These are phyloP conservation scores for Neoascia interrupta DNA, from an alignment of 2,888 invertebrate genomes.

Conservation along the genomic window DNA sequence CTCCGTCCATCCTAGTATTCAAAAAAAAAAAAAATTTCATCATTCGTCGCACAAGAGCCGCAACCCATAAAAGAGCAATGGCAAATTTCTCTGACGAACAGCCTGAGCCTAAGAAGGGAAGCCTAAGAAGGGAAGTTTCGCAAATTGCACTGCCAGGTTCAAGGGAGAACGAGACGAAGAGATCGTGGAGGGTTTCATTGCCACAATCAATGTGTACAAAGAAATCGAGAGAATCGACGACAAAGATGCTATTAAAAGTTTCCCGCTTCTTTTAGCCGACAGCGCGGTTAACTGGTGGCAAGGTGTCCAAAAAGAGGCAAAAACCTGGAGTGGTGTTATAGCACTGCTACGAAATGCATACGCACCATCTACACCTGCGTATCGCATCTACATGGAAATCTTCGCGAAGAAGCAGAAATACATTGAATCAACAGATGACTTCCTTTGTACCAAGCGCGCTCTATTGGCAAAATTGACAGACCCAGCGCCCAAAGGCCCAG, in stretches of 20 bases:
- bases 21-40: no score
- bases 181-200: constrained; percentile 53
- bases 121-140: no score
- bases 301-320: constrained; percentile 43
- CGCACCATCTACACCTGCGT: constrained; percentile 11
- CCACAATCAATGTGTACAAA: constrained; percentile 48
- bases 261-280: constrained; percentile 53
- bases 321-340: constrained; percentile 1
- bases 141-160: constrained; percentile 44
- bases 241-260: constrained; percentile 44
- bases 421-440: constrained; percentile 4
- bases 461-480: no score
- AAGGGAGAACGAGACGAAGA: constrained; percentile 39
- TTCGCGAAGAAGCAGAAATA: constrained; percentile 9
- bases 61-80: no score
- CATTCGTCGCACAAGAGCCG: no score
- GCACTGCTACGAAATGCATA: constrained; percentile 8
- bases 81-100: no score
- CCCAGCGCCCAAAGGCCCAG: no score
- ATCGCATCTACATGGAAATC: constrained; percentile 11
- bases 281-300: constrained; percentile 67
- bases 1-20: no score
- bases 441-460: not conserved
- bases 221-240: constrained; percentile 57
- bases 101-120: no score